Base-by-base conservation (phyloP, 2,888 invertebrate species). In the Dryomyza anilis region DNA sequence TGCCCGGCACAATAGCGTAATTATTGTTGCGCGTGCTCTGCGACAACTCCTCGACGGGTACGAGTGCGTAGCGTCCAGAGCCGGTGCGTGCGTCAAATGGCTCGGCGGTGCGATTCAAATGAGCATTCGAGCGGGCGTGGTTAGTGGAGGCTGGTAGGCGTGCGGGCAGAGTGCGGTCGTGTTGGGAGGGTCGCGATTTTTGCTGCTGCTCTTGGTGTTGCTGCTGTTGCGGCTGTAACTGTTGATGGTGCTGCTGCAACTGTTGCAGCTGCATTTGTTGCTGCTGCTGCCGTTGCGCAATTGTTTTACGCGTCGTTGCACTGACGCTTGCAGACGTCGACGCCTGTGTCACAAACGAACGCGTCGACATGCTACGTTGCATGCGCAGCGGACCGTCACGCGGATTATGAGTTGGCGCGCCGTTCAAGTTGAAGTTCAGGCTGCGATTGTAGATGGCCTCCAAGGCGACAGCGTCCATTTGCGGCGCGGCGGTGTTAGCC, bases 41-140 rank as follows among this genome's bases (percentile, higher is more conserved):
- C 43, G 78, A 72, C 46, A 82, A 73, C 63, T 83, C 83, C 67
- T 84, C 84, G 2, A 84, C 84, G 1, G 87, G 86, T 70, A 87
- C 87, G 70, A 86, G 83, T 2, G 87, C 86, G 69, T 74, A 84
- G 80, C 81, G 79, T 19, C 75, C 84, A 83, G 76, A 85, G 79
- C 73, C 84, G 79, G 69, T 67, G 36, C 73, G 70, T 76, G 73
- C 71, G 67, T 46, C 59, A n/a, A 48, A 29, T 10, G 39, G 29
- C n/a, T 14, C 25, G 19, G 25, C 23, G 43, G 7, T 12, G 30
- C 29, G 36, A 19, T 52, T 6, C 10, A 46, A 19, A 16, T 45
- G 16, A 3, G 23, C 4, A 16, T 29, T 8, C 14, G 16, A 33
- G 57, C 30, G 25, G 43, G 46, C 53, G 57, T 64, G 56, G 53